Base-by-base conservation (phyloP, 2,888 invertebrate species). In the Doris montereyensis region DNA sequence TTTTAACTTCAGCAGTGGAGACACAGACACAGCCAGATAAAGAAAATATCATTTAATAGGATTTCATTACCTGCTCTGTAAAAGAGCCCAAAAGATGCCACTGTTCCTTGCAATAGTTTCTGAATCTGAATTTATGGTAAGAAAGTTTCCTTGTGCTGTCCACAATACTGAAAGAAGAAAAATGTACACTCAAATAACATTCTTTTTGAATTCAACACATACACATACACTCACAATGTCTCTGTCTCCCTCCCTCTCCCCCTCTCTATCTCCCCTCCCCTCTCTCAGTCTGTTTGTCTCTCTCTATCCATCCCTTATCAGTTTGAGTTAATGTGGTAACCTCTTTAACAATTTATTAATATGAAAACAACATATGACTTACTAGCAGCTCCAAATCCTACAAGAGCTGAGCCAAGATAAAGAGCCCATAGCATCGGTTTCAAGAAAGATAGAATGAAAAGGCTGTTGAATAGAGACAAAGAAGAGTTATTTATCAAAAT, bases 21-120 rank as follows among this genome's bases (percentile, higher is more conserved):
- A n/a, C n/a, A n/a, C n/a, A n/a, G n/a, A n/a, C n/a, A n/a, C n/a
- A n/a, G n/a, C n/a, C n/a, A n/a, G n/a, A n/a, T n/a, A n/a, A n/a
- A n/a, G n/a, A n/a, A n/a, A n/a, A n/a, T n/a, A n/a, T n/a, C n/a
- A n/a, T n/a, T n/a, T n/a, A n/a, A n/a, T n/a, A n/a, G n/a, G n/a
- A n/a, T 10, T 58, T 32, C 62, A 13, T 84, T 90, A 95, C 96
- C 96, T 96, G 93, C 95, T 95, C 91, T 98, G 98, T 83, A 98
- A 93, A 92, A 99, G 94, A 0, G 98, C 98, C 98, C 98, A 99
- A 92, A 99, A 99, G 71, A 99, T 93, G 13, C 98, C 98, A 13
- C 97, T 97, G 92, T 99, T 98, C 85, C 98, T 93, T 8, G 97
- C 95, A 90, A 98, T 97, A 0, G 97, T 98, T 0, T 95, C 94